Evolutionary conservation across 2,797 vertebrate species (phyloP).

Genomic region (Eurystomus glaucurus): DNA sequence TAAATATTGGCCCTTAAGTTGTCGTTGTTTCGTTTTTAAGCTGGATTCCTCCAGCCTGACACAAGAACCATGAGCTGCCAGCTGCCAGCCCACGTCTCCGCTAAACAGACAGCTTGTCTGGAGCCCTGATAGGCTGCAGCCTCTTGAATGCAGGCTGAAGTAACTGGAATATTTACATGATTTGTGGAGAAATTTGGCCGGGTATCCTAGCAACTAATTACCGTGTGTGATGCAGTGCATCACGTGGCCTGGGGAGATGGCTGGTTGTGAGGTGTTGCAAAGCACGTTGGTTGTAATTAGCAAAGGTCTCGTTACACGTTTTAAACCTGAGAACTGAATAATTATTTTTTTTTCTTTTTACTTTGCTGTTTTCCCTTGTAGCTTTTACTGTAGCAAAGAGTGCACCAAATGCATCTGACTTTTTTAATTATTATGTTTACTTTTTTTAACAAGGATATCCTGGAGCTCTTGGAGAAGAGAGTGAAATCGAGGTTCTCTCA

Average conservation of each 20-base stretch:
- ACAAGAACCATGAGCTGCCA: not conserved
- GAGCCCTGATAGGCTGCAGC: not conserved
- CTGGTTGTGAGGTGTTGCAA: not conserved
- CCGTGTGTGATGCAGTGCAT: not conserved
- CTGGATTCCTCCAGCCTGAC: not conserved
- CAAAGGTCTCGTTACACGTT: not conserved
- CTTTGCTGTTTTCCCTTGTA: not conserved
- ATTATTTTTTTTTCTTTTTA: not conserved
- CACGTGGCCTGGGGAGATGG: not conserved
- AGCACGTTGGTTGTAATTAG: not conserved
- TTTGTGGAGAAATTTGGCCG: not conserved
- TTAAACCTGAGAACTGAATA: not conserved
- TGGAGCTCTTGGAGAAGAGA: conserved; percentile 97
- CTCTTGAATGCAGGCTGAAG: not conserved
- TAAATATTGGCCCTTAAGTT: not conserved
- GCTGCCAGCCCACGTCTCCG: not conserved
- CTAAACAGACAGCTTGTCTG: not conserved
- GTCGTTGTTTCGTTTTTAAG: not conserved
- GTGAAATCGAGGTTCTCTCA: conserved; percentile 98
- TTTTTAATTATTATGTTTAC: not conserved
- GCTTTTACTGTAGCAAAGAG: not conserved
- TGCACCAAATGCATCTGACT: not conserved
- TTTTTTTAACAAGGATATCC: conserved; percentile 86
- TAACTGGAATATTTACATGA: conserved; percentile 26
- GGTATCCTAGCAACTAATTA: conserved; percentile 43